Evolutionary conservation across 30 jellyfish, hydroid and myxozoan species (phyloP), one percentile per base, ranked within the genome.

Genomic region (Aurelia sp.): DNA sequence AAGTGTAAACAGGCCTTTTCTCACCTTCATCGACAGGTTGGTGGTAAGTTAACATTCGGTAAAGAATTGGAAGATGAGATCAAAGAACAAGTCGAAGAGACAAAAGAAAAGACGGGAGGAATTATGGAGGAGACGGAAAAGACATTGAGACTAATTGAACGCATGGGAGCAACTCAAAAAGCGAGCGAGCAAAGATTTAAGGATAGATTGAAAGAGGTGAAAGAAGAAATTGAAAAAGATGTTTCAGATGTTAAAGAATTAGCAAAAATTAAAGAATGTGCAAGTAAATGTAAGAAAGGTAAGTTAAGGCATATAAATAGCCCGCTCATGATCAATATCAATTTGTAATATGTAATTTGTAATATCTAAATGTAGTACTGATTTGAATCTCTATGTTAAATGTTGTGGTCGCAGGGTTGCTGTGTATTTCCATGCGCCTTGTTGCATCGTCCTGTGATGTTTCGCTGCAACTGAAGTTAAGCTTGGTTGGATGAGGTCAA

Each of bases 41-140:
- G 68, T 72, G 83, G 47, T 40, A 72, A 72, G 67, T 1, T 72
- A 24, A 72, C 67, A 18, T 72, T 72, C 15, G 63, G 63, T 40
- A 66, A 72, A 40, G 83, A 72, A 17, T 41, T 72, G 8, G 38
- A 38, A 41, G 35, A 38, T 8, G 83, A 72, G 41, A 44, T 44
- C 16, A 44, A 72, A 13, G 35, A 33, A n/a, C 83, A 72, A 17
- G 41, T 72, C 7, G 83, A 72, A 33, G 67, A 44, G 12, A 52
- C 83, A 12, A 72, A 72, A 40, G 48, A 72, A 48, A 72, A 44
- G 48, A 72, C 83, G 3, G 33, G 41, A 47, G 30, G 41, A 7
- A 52, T 72, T 9, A 72, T 72, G 83, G 83, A 72, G 20, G 83
- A 72, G 63, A 44, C 83, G 3, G 40, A 30, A 18, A 21, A 72